Base-by-base conservation (phyloP, 2,797 vertebrate species). In the Gymnopithys bicolor region DNA sequence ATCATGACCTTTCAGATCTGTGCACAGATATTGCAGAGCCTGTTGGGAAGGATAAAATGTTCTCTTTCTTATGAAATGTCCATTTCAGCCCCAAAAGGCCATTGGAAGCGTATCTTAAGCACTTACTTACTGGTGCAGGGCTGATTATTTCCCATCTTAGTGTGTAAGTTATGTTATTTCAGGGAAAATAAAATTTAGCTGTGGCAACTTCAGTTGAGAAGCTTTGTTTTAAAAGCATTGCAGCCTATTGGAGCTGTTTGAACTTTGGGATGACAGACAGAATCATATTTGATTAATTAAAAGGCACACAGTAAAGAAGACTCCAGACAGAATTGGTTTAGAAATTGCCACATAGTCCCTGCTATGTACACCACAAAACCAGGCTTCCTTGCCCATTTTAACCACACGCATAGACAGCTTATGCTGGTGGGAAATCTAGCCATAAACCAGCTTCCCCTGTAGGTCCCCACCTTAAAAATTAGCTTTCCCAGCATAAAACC, bases 231-330 rank as follows among this genome's bases (percentile, higher is more conserved):
- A 56, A 84, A 89, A 60, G 19, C 18, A 13, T 3, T 87, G 32
- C 33, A 75, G 51, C 13, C 22, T 71, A 43, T 62, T 87, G n/a
- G 11, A 79, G 14, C 24, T 23, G 3, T 77, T 67, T 79, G 48
- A 85, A 83, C 30, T 69, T 91, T 74, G 28, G 24, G 19, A 84
- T 67, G 52, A 55, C 27, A 83, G 39, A 87, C 58, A 4, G 41
- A 87, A 69, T 85, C 16, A 9, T 67, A 59, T 80, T 60, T 85
- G 85, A 85, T 88, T 23, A 73, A 94, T 80, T 91, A 56, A 91
- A 82, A 91, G 23, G 15, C 53, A 74, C 18, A 81, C 8, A 1
- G 30, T 77, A 84, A 88, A 93, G 69, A 52, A 83, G 79, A 86
- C 68, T 90, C 22, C 32, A 80, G 45, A 2, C 48, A 75, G 66